Percentiles rank a stretch among this genome's conserved stretches.
Evolutionary conservation across 1,140 invertebrate genomes (phyloP).

Genomic region (Drosophila oshimai): DNA sequence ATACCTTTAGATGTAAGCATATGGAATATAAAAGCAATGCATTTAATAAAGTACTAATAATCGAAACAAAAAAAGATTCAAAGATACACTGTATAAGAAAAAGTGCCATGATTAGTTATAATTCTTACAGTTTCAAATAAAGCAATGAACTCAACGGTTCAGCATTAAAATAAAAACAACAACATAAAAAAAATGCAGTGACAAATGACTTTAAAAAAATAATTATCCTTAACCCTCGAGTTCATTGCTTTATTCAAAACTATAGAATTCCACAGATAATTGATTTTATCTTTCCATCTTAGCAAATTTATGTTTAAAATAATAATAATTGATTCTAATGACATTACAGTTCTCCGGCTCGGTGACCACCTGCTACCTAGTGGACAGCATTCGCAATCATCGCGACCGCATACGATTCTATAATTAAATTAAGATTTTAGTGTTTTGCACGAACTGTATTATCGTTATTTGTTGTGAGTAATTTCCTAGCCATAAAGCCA

Average conservation of each 20-base stretch:
- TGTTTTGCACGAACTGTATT: slow-evolving; percentile 21
- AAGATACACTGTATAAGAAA: no score
- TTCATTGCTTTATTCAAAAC: neutral
- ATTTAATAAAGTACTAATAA: no score
- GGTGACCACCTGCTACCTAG: slow-evolving; percentile 68
- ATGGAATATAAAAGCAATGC: no score
- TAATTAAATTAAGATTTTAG: slow-evolving; percentile 45
- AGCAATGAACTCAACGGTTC: neutral
- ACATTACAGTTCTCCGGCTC: slow-evolving; percentile 66
- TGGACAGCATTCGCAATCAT: slow-evolving; percentile 78
- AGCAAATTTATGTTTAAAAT: neutral
- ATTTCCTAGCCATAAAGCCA: slow-evolving; percentile 26
- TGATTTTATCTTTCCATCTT: neutral
- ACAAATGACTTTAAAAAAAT: no score
- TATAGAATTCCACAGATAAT: neutral
- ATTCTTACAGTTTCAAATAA: neutral
- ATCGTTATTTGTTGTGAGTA: slow-evolving; percentile 48
- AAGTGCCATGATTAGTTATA: no score
- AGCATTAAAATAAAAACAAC: no score
- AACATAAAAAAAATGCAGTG: no score
- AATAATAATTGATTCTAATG: neutral
- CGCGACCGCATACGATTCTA: slow-evolving; percentile 75
- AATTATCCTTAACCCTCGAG: neutral
- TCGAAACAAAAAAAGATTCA: no score
- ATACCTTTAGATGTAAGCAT: neutral